Base-by-base conservation (phyloP, 2,113 vertebrate genomes). In the Ceyx cyanopectus region DNA sequence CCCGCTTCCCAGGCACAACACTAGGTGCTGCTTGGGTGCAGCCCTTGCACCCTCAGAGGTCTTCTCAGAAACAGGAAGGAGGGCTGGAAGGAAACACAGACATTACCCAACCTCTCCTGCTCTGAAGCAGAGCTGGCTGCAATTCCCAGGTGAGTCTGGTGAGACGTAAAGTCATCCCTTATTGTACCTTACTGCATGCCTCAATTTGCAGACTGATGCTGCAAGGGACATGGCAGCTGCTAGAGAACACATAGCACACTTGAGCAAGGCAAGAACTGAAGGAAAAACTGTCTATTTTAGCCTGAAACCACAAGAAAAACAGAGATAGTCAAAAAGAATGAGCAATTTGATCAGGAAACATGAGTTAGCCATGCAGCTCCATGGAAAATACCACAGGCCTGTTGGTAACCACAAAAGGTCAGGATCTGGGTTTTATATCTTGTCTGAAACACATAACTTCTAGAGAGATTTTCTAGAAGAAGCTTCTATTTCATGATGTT, bases 391-490 rank as follows among this genome's bases (percentile, higher is more conserved):
- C 29, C 20, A 45, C 66, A 41, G 81, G 80, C 43, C 75, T 80
- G 53, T 94, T 83, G 75, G 61, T 58, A 89, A 81, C 81, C 67
- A 68, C 50, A 41, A 10, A 63, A 63, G 74, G 89, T 78, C 81
- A 78, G 85, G 86, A 70, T 66, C 46, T 87, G 58, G 63, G 54
- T 32, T 75, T 92, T 89, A 26, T 51, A 29, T 89, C 95, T 93
- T 65, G 57, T 90, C 87, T 70, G 85, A 80, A 89, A 91, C 90
- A 90, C 69, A 90, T 72, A 94, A 91, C 14, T 80, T 68, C 9
- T 17, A 50, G 51, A 16, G 73, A 75, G 70, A 74, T 37, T 82
- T 92, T 37, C 82, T 94, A 4, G 22, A 80, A 85, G 2, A 41
- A 37, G 26, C 62, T 85, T 54, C 17, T 81, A 48, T 88, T 67